Evolutionary conservation across 30 jellyfish, hydroid and myxozoan genomes (phyloP).

Genomic region (Rhopilema esculentum): DNA sequence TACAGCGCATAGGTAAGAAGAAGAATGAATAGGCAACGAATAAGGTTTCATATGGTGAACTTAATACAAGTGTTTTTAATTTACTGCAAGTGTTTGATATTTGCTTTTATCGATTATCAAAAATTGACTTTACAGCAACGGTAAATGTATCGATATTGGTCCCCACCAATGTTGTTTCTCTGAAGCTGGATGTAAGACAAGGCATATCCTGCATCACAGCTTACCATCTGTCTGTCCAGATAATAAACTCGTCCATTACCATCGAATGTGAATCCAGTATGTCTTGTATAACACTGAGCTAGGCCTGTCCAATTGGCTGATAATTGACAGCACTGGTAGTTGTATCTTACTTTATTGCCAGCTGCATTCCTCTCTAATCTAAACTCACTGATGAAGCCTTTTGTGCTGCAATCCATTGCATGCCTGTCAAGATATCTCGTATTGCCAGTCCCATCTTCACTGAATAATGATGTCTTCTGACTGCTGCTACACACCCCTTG

Average conservation of each 20-base stretch:
- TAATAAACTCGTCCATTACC: slow-evolving; percentile 48
- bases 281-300: slow-evolving; percentile 12
- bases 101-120: neutral
- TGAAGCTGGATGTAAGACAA: slow-evolving; percentile 23
- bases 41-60: no score
- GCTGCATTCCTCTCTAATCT: slow-evolving; percentile 19
- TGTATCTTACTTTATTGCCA: slow-evolving; percentile 20
- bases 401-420: slow-evolving; percentile 27
- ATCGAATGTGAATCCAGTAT: slow-evolving; percentile 31
- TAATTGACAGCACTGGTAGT: slow-evolving; percentile 37
- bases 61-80: no score
- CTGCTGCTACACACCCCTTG: neutral
- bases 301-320: neutral
- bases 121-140: slow-evolving; percentile 47
- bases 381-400: slow-evolving; percentile 19
- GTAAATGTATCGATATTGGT: slow-evolving; percentile 28
- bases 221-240: slow-evolving; percentile 51
- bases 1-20: no score
- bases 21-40: no score
- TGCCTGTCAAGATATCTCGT: slow-evolving; percentile 40
- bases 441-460: slow-evolving; percentile 40
- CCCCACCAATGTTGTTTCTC: neutral
- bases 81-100: neutral
- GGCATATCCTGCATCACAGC: slow-evolving; percentile 33
- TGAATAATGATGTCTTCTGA: neutral